Conservation (phyloP, 1,140 invertebrate genomes). For the Zophobas atratus region DNA sequence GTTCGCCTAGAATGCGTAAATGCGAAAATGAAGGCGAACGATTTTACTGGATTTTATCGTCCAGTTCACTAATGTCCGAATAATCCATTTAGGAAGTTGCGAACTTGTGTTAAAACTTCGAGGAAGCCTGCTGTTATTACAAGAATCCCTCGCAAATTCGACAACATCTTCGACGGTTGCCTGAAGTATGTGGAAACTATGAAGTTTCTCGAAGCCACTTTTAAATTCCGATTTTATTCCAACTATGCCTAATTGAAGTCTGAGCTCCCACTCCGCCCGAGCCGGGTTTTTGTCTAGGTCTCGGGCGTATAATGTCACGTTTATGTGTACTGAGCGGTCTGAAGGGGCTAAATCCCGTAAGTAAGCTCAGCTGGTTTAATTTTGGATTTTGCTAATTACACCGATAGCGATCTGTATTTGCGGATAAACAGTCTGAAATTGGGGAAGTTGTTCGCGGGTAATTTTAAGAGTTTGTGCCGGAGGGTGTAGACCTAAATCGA, state of each 20-base stretch:
- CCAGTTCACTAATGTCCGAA: constrained; percentile 26
- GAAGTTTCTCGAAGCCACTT: neutral
- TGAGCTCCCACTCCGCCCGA: neutral
- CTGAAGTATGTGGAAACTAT: constrained; percentile 12
- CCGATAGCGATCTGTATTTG: neutral
- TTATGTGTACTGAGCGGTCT: neutral
- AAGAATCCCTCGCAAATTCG: constrained; percentile 19
- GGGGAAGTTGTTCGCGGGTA: neutral
- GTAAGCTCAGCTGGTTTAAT: neutral
- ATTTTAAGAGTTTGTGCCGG: too few species aligned
- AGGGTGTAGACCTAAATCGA: too few species aligned
- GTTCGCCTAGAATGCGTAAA: too few species aligned
- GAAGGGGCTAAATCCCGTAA: neutral
- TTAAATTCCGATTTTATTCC: constrained; percentile 8
- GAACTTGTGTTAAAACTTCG: constrained; percentile 7
- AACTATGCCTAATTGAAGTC: neutral
- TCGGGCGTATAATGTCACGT: neutral
- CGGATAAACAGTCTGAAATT: neutral
- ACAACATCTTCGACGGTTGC: constrained; percentile 6
- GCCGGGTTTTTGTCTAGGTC: neutral
- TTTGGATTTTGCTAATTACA: constrained; percentile 3
- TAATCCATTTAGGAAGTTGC: constrained; percentile 33
- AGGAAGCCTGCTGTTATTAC: neutral
- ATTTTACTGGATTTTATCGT: constrained; percentile 39
- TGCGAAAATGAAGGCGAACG: neutral